phyloP scores from a whole-genome alignment of 1,140 invertebrate species.

The Brachionus asplanchnoidis region DNA sequence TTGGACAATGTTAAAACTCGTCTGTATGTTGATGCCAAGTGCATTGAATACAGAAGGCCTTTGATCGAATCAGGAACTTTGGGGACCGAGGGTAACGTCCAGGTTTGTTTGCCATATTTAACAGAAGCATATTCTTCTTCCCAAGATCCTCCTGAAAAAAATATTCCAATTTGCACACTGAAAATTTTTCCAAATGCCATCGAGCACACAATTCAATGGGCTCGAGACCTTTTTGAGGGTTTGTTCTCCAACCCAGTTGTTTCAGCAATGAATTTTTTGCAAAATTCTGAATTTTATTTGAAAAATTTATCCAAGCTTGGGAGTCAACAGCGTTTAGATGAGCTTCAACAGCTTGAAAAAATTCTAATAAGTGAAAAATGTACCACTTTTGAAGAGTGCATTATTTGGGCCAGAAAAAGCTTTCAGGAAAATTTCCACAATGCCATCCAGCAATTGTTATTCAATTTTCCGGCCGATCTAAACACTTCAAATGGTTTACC shows the following conservation, averaged over 20 bases:
- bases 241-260: slow-evolving; percentile 83
- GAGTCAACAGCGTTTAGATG: slow-evolving; percentile 78
- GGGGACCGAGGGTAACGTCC: slow-evolving; percentile 95
- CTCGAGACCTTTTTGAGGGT: slow-evolving; percentile 89
- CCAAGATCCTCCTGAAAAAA: slow-evolving; percentile 95
- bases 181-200: slow-evolving; percentile 99
- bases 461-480: slow-evolving; percentile 92
- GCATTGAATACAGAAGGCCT: slow-evolving; percentile 93
- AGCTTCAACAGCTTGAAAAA: slow-evolving; percentile 79
- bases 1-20: slow-evolving; percentile 94
- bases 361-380: slow-evolving; percentile 81
- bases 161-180: slow-evolving; percentile 94
- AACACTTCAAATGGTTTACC: slow-evolving; percentile 74
- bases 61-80: slow-evolving; percentile 93
- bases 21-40: slow-evolving; percentile 90
- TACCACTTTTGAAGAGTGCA: slow-evolving; percentile 74
- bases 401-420: slow-evolving; percentile 80
- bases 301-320: slow-evolving; percentile 79
- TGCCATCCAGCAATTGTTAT: slow-evolving; percentile 89
- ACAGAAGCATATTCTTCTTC: slow-evolving; percentile 96
- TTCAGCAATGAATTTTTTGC: slow-evolving; percentile 80
- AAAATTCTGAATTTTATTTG: slow-evolving; percentile 58
- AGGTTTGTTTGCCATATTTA: slow-evolving; percentile 81
- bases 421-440: slow-evolving; percentile 89
- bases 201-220: slow-evolving; percentile 97